Percentiles rank a stretch among this genome's conserved stretches.
Evolutionary conservation across 2,888 invertebrate species (phyloP).

Genomic region (Polydesmus complanatus): DNA sequence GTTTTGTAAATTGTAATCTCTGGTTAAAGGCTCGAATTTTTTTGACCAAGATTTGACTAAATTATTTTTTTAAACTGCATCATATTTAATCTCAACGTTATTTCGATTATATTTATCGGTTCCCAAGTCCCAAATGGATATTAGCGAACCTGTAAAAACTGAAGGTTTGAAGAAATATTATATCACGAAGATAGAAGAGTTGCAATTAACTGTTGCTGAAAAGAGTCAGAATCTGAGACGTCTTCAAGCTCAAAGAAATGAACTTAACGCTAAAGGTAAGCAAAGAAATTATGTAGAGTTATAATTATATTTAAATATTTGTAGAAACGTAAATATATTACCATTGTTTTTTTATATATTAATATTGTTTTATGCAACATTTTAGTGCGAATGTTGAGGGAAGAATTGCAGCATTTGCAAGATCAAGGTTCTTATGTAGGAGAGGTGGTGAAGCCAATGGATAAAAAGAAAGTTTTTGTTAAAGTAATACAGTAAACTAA

Average conservation of each 20-base stretch:
- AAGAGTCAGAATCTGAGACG: conserved; percentile 93
- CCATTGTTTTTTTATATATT: not conserved
- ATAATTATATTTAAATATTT: not conserved
- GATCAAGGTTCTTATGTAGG: conserved; percentile 99
- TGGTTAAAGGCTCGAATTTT: no score
- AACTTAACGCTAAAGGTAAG: conserved; percentile 90
- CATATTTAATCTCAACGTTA: no score
- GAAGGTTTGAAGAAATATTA: conserved; percentile 93
- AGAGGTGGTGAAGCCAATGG: conserved; percentile 99
- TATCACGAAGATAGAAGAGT: conserved; percentile 92
- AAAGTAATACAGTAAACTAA: conserved; percentile 42
- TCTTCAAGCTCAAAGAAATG: conserved; percentile 95
- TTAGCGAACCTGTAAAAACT: conserved; percentile 41
- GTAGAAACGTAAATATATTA: no score
- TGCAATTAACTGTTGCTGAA: conserved; percentile 84
- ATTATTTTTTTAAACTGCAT: no score
- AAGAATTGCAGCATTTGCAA: conserved; percentile 82
- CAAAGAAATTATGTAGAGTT: not conserved
- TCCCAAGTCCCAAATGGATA: conserved; percentile 29
- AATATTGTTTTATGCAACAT: conserved; percentile 20
- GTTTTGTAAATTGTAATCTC: no score
- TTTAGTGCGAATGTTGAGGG: conserved; percentile 86
- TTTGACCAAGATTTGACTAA: no score
- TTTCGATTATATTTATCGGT: conserved; percentile 12
- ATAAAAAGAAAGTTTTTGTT: conserved; percentile 97